Evolutionary conservation across 2,888 invertebrate species (phyloP).

Genomic region (Eristalis pertinax): DNA sequence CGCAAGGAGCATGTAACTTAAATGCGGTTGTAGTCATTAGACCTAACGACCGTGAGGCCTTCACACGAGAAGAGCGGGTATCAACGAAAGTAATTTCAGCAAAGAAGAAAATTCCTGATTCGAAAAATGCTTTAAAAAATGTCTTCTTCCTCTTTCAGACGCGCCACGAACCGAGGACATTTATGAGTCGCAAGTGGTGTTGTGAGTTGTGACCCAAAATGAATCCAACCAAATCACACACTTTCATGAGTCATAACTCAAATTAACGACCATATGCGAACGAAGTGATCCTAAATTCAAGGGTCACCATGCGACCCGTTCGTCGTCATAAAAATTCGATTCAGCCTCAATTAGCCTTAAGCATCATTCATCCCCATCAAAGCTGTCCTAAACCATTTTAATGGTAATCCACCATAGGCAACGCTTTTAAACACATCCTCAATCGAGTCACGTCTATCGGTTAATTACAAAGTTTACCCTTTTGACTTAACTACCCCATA

Average conservation of each 20-base stretch:
- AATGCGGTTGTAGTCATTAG: too few relatives aligned
- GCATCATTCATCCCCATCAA: constrained; percentile 27
- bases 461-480: constrained; percentile 69
- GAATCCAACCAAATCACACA: background rate
- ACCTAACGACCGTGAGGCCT: too few relatives aligned
- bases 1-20: too few relatives aligned
- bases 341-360: constrained; percentile 2
- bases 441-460: constrained; percentile 63
- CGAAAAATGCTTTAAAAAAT: too few relatives aligned
- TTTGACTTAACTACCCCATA: constrained; percentile 53
- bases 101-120: too few relatives aligned
- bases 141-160: too few relatives aligned
- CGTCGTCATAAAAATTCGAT: constrained; percentile 19
- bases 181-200: too few relatives aligned
- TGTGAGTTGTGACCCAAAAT: background rate
- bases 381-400: background rate
- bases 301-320: background rate
- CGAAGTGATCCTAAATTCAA: background rate
- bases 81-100: too few relatives aligned
- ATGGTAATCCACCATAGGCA: background rate
- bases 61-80: too few relatives aligned
- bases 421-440: constrained; percentile 27
- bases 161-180: too few relatives aligned
- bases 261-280: background rate
- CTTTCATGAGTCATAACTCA: background rate